Percentiles rank a stretch among this genome's conserved stretches.
phyloP scores from a whole-genome alignment of 2,797 vertebrate species.

The Phaenicophaeus curvirostris region DNA sequence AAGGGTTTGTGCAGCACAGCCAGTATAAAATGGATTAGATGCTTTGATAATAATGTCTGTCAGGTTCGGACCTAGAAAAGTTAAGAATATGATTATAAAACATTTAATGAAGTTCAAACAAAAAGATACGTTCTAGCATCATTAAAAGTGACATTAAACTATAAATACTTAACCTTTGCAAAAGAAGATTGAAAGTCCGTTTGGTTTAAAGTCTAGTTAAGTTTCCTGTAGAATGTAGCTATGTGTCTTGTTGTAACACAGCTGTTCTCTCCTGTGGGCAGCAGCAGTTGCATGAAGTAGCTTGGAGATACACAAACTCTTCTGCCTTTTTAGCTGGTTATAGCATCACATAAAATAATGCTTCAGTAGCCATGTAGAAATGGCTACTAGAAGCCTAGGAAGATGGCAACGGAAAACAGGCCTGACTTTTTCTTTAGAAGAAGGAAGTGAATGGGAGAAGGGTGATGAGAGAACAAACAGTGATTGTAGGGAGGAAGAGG shows the following conservation, averaged over 20 bases:
- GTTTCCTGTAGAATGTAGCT: neutral
- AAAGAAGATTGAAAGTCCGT: neutral
- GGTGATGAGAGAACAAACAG: neutral
- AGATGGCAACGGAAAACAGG: neutral
- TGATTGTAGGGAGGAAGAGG: neutral
- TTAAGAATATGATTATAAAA: neutral
- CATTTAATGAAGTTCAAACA: neutral
- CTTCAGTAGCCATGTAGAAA: neutral
- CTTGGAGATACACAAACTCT: neutral
- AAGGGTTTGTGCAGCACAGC: neutral
- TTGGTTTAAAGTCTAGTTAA: neutral
- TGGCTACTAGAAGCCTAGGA: neutral
- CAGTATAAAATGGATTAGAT: neutral
- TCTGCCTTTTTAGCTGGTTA: neutral
- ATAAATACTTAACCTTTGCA: neutral
- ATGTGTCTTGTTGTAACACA: neutral
- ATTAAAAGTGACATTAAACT: neutral
- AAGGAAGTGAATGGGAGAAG: neutral
- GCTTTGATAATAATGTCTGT: neutral
- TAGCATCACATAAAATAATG: neutral
- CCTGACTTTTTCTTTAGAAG: neutral
- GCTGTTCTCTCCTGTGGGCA: neutral
- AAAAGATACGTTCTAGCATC: neutral
- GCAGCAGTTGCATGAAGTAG: neutral
- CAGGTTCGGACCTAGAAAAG: neutral